Evolutionary conservation across 2,797 vertebrate genomes (phyloP), one percentile per base, ranked within the genome.

Genomic region (Rhynchotus rufescens): DNA sequence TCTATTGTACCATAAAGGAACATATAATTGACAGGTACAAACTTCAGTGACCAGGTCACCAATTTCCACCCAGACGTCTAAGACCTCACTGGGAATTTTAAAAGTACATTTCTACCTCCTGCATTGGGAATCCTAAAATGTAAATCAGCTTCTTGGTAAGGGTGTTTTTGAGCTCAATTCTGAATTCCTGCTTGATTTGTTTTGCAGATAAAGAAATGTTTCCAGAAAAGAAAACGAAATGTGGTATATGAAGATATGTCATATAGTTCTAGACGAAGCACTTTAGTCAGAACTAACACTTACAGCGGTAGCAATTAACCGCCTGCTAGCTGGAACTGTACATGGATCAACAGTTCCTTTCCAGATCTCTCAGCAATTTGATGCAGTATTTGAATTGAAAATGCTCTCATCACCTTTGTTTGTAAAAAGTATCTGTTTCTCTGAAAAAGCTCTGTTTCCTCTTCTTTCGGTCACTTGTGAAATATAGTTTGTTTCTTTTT

Each of bases 191-290:
- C 69, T 84, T 72, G 26, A 12, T 87, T 81, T 85, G 15, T 49
- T 87, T 91, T 82, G 59, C 74, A 97, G 96, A 4, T 76, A 6
- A 96, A 93, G 82, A 94, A 90, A 7, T 66, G 25, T 30, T 95
- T 92, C 73, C 75, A 54, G 65, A 92, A 28, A 52, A 36, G 5
- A 4, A 15, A 44, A 7, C 5, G 1, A 66, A 89, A 61, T 52
- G 3, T 2, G 4, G 38, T 96, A 0, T 97, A 97, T 56, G 96
- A 97, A 73, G 96, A 97, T 38, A 96, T 96, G 96, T 90, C 95
- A 47, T 94, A 8, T 42, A 8, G 28, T 28, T 88, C 76, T 34
- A 93, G 87, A 42, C 15, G 8, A 10, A 90, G 13, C 81, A 90
- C 77, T 1, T 8, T 80, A 32, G 2, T 40, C 64, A 81, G 49